Evolutionary conservation across 2,797 vertebrate genomes (phyloP).

Genomic region (Labroides dimidiatus): DNA sequence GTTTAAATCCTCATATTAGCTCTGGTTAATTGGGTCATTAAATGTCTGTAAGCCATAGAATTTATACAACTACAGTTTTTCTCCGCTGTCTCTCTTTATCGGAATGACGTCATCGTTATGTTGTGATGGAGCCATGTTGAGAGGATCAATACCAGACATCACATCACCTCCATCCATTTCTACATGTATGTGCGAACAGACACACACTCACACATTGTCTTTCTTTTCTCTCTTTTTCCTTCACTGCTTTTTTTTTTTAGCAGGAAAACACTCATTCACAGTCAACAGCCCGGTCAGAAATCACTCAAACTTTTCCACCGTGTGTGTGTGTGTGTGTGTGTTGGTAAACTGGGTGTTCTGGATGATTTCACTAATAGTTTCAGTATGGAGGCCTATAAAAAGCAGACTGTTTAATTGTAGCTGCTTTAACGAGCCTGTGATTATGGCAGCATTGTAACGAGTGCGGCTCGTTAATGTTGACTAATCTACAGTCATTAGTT

Average conservation of each 20-base stretch:
- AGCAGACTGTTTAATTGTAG: constrained; percentile 83
- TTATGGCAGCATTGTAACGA: constrained; percentile 81
- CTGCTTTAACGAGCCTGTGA: constrained; percentile 79
- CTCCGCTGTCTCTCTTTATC: constrained; percentile 24
- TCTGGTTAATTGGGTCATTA: constrained; percentile 54
- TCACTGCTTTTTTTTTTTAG: constrained; percentile 5
- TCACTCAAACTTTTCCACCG: constrained; percentile 64
- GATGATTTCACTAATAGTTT: constrained; percentile 84
- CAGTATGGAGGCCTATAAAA: constrained; percentile 83
- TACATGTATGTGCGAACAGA: constrained; percentile 45
- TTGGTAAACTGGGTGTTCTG: constrained; percentile 78
- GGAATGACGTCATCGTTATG: constrained; percentile 65
- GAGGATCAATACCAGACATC: constrained; percentile 80
- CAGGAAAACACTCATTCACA: constrained; percentile 63
- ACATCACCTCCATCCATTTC: constrained; percentile 80
- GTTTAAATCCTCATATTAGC: constrained; percentile 58
- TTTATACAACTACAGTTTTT: constrained; percentile 40
- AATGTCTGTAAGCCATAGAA: constrained; percentile 39
- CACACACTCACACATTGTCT: constrained; percentile 1
- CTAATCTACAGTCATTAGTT: constrained; percentile 84
- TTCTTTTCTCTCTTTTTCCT: constrained; percentile 14
- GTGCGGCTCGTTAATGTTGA: constrained; percentile 81
- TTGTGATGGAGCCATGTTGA: constrained; percentile 79
- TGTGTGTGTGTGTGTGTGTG: constrained; percentile 49
- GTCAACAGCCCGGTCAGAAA: constrained; percentile 57